These are phyloP conservation scores for Acanthisitta chloris DNA, from an alignment of 2,113 vertebrate species.

Conservation along the genomic window DNA sequence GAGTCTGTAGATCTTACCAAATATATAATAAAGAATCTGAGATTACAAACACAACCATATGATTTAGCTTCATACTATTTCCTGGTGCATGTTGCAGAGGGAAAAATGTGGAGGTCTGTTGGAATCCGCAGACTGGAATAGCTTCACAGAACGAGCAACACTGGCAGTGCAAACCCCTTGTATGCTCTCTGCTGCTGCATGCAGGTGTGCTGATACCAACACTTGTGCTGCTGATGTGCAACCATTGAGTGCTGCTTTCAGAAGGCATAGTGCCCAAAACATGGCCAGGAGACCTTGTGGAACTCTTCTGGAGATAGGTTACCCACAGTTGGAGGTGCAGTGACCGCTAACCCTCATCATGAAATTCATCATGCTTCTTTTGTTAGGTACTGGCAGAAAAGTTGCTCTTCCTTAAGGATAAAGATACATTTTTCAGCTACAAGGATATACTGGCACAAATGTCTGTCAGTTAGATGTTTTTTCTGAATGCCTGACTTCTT, in stretches of 20 bases:
- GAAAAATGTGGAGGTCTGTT: not conserved
- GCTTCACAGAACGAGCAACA: not conserved
- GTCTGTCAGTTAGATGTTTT: not conserved
- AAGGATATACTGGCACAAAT: not conserved
- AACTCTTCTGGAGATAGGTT: not conserved
- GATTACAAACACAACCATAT: not conserved
- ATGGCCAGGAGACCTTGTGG: accelerated
- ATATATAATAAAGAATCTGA: not conserved
- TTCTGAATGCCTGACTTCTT: not conserved
- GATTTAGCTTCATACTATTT: not conserved
- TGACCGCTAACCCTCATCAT: not conserved
- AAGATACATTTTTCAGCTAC: not conserved
- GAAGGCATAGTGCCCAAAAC: not conserved
- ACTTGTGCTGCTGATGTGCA: accelerated
- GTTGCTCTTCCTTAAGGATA: not conserved
- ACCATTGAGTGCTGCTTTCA: not conserved
- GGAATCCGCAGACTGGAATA: not conserved
- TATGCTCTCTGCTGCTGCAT: not conserved
- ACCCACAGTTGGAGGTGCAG: accelerated
- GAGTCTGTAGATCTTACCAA: not conserved
- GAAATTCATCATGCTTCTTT: not conserved
- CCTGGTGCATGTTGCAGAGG: accelerated
- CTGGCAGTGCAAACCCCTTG: not conserved
- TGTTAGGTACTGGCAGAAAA: not conserved
- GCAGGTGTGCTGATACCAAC: accelerated